Conservation (phyloP, 2,113 vertebrate species). For the Murina feae region DNA sequence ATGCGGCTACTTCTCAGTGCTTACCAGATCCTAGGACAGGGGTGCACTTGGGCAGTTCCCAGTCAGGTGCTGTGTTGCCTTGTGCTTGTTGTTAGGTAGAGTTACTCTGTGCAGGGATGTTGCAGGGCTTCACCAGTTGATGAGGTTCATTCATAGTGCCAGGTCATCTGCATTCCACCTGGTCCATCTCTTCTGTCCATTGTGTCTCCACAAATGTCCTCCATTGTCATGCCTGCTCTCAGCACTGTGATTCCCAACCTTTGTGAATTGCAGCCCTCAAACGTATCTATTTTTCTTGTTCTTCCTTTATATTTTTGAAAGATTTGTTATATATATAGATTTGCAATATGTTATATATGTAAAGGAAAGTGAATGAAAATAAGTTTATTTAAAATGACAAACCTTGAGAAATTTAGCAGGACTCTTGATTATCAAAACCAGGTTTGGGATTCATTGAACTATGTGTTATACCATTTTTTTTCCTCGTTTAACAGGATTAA, state of each 20-base stretch:
- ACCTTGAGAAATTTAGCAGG: neutral
- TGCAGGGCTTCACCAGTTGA: neutral
- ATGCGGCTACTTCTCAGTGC: neutral
- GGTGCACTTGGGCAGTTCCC: neutral
- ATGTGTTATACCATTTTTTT: neutral
- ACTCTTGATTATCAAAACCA: neutral
- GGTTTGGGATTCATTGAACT: constrained; percentile 58
- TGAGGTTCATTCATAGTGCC: neutral
- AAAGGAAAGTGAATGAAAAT: constrained; percentile 24
- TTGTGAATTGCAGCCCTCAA: neutral
- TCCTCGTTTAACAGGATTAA: neutral
- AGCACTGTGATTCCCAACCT: constrained; percentile 59
- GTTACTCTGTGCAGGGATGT: neutral
- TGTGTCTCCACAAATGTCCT: neutral
- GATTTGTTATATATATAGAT: neutral
- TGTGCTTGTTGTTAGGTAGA: neutral
- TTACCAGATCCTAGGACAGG: neutral
- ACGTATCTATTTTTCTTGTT: neutral
- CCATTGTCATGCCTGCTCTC: neutral
- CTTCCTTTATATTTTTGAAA: neutral
- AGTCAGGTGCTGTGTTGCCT: neutral
- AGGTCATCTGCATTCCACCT: neutral
- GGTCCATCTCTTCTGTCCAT: neutral
- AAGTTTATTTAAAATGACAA: constrained; percentile 1
- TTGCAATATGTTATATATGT: neutral